Evolutionary conservation across 2,888 invertebrate genomes (phyloP).

Genomic region (Listrodromus nycthemerus): DNA sequence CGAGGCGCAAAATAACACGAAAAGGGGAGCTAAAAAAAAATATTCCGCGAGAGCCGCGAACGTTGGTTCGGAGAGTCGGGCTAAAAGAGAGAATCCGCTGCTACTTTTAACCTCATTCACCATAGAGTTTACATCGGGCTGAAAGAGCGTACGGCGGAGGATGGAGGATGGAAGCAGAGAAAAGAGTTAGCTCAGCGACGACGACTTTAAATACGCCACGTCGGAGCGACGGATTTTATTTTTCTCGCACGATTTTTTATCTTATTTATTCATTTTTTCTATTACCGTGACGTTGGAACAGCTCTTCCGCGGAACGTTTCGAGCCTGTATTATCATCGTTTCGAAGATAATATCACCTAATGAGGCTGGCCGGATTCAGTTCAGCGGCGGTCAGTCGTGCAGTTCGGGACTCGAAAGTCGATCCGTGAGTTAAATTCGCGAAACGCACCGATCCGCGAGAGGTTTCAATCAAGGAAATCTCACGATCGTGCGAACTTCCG

Average conservation of each 20-base stretch:
- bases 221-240: neutral
- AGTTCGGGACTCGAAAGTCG: neutral
- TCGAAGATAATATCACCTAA: neutral
- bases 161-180: neutral
- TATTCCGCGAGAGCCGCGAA: conserved; percentile 1
- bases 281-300: neutral
- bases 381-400: neutral
- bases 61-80: neutral
- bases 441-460: conserved; percentile 58
- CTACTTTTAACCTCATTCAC: conserved; percentile 53
- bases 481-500: conserved; percentile 38
- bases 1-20: neutral
- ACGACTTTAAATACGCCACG: neutral
- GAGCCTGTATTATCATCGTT: no score
- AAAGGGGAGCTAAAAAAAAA: neutral
- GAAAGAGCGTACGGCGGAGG: conserved; percentile 14
- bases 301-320: neutral
- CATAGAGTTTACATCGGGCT: conserved; percentile 27
- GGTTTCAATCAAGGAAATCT: conserved; percentile 65
- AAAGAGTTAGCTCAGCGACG: neutral
- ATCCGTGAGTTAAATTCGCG: conserved; percentile 44
- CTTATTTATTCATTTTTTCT: neutral
- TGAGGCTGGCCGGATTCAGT: neutral
- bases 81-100: neutral
- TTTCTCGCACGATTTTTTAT: neutral